Evolutionary conservation across 2,888 invertebrate species (phyloP).

Genomic region (Philopedon plagiatum): DNA sequence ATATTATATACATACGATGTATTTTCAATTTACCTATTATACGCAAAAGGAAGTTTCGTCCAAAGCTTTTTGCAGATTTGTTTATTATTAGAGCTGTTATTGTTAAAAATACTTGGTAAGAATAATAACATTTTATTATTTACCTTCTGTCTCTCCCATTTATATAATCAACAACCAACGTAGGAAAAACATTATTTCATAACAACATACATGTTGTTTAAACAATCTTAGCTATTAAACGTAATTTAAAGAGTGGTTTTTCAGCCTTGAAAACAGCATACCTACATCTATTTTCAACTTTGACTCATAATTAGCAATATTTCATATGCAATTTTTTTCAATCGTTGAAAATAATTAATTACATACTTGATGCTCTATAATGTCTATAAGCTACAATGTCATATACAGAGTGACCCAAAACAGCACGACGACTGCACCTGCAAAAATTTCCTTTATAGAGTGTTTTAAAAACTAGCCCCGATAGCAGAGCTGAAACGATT

Average conservation of each 20-base stretch:
- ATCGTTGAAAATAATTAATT: slow-evolving; percentile 4
- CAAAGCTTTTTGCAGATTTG: too few species aligned
- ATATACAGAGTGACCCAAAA: neutral
- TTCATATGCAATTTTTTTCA: slow-evolving; percentile 19
- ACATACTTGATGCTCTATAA: slow-evolving; percentile 3
- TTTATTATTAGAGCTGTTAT: too few species aligned
- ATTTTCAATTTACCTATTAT: too few species aligned
- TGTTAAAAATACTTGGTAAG: too few species aligned
- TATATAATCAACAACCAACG: neutral
- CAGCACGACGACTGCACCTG: too few species aligned
- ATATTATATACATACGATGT: too few species aligned
- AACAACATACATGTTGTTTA: slow-evolving; percentile 18
- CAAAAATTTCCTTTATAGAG: too few species aligned
- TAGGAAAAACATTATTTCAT: neutral
- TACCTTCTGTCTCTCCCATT: neutral
- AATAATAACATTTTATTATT: neutral
- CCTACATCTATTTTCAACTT: slow-evolving; percentile 41
- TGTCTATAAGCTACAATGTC: too few species aligned
- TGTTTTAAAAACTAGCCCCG: too few species aligned
- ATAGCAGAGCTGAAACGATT: too few species aligned
- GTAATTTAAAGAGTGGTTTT: slow-evolving; percentile 38
- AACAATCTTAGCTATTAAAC: slow-evolving; percentile 39
- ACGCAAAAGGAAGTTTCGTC: too few species aligned
- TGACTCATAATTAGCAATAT: slow-evolving; percentile 36
- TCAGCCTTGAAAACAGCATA: slow-evolving; percentile 44